Conservation (phyloP, 2,797 vertebrate genomes). For the Pogoniulus pusillus region DNA sequence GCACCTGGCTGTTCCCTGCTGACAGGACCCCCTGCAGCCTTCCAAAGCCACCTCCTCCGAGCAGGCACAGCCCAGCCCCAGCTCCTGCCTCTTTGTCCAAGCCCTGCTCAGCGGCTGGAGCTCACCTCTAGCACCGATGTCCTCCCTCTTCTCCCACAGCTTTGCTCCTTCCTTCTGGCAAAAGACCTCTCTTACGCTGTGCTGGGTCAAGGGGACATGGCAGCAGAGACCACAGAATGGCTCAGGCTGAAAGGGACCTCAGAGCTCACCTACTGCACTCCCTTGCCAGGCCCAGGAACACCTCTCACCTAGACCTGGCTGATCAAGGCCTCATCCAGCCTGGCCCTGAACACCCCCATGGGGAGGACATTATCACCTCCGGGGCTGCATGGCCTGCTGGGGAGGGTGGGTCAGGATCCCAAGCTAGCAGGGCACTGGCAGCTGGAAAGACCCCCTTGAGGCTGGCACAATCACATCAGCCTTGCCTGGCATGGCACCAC, state of each 20-base stretch:
- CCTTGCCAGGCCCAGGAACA: too few species aligned
- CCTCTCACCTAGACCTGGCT: too few species aligned
- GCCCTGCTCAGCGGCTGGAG: accelerated
- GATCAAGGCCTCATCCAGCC: too few species aligned
- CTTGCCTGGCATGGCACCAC: accelerated
- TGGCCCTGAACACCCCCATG: too few species aligned
- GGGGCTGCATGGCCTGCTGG: too few species aligned
- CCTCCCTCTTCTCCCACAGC: background rate
- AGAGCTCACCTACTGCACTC: too few species aligned
- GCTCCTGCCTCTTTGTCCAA: background rate
- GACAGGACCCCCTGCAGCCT: slow-evolving; percentile 51
- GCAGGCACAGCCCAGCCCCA: background rate
- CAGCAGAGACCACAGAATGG: too few species aligned
- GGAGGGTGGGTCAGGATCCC: background rate
- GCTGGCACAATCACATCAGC: background rate
- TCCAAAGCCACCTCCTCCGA: background rate
- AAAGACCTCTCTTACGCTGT: accelerated
- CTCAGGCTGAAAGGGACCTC: too few species aligned
- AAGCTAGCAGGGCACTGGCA: too few species aligned
- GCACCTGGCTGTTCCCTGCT: background rate
- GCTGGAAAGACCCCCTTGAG: background rate
- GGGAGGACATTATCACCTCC: too few species aligned
- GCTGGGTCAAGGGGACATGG: background rate
- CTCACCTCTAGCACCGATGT: background rate
- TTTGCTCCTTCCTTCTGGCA: background rate